These are phyloP conservation scores for Pitta sordida DNA, from an alignment of 2,113 vertebrate species.

Conservation along the genomic window DNA sequence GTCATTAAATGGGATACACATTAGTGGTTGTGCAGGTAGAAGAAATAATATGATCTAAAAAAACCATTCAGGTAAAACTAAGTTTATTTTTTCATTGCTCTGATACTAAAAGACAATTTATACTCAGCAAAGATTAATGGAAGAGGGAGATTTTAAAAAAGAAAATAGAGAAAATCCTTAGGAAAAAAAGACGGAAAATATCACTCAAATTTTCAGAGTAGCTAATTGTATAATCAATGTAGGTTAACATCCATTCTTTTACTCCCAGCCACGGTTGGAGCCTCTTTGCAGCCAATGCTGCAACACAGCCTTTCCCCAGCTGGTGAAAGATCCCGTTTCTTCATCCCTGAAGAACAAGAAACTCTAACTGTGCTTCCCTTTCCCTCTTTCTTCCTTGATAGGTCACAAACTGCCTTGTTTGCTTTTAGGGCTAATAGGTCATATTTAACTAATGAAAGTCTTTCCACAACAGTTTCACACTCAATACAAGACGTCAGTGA, in stretches of 20 bases:
- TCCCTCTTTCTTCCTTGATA: background rate
- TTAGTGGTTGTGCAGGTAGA: background rate
- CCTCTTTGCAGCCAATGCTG: background rate
- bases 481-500: background rate
- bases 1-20: background rate
- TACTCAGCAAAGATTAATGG: background rate
- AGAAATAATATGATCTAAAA: background rate
- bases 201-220: background rate
- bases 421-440: background rate
- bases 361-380: background rate
- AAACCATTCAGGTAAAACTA: background rate
- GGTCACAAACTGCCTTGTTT: background rate
- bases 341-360: background rate
- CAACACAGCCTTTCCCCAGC: background rate
- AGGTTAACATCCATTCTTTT: background rate
- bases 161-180: background rate
- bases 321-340: background rate
- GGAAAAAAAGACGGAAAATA: background rate
- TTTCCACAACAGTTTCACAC: background rate
- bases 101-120: background rate
- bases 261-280: background rate
- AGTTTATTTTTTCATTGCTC: background rate
- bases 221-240: background rate
- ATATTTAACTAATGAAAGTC: background rate
- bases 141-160: background rate